Evolutionary conservation across 2,888 invertebrate genomes (phyloP), one percentile per base, ranked within the genome.

Genomic region (Notodonta ziczac): DNA sequence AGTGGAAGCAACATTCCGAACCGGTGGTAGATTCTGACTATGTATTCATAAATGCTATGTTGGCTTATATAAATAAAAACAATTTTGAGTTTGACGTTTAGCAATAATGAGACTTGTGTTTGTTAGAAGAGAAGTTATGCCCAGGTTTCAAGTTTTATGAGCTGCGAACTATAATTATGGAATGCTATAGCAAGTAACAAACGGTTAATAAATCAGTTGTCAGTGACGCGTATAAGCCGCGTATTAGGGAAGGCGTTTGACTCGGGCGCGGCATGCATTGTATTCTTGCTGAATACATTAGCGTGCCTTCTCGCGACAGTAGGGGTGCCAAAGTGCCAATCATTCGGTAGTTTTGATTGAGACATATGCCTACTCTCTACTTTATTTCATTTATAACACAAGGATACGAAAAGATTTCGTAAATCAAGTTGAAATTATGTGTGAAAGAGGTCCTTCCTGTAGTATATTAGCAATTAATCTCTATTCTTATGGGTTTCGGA

Each of bases 241-340:
- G 70, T 74, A 79, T 80, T 83, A 81, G 80, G 82, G 77, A 79
- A 73, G 69, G 74, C 67, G 76, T 82, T 81, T 81, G 78, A 81
- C 69, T 63, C 72, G 65, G 60, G 63, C 69, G 63, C 65, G 60
- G 66, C 72, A 74, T 72, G 73, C 82, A 86, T 89, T 89, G 87
- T 83, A 77, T 84, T 81, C 80, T 76, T 84, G 74, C 76, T 82
- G 86, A 82, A 85, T 89, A 86, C 77, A 86, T 89, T 85, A 86
- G 81, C 78, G 83, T 81, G 82, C 87, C 87, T 89, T 90, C 89
- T 87, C 89, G 82, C 85, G 83, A 75, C 81, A 84, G 76, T 86
- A 54, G 54, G n/a, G 54, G 14, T 39, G 35, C 14, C 35, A 0
- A 50, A 35, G 5, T 39, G n/a, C 35, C 32, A n/a, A 48, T 13